Conservation (phyloP, 1,140 invertebrate genomes). For the Lasioglossum albipes region DNA sequence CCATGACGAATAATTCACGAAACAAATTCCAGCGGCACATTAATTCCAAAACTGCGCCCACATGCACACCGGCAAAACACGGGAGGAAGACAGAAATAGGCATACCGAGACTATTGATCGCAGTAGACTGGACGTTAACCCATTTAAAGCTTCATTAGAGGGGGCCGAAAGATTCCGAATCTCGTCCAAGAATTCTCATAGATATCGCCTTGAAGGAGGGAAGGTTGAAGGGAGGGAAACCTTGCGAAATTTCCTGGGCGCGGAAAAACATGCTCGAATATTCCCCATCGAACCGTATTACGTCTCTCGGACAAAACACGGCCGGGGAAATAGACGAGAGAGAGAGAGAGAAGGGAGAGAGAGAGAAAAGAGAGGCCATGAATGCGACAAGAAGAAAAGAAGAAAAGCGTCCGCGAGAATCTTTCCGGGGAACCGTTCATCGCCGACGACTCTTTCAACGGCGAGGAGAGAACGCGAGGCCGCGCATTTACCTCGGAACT, state of each 20-base stretch:
- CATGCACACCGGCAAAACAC: not conserved
- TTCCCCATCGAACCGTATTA: not conserved
- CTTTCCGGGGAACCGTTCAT: constrained; percentile 15
- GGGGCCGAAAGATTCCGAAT: not conserved
- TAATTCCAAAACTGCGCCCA: not conserved
- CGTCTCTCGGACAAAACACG: not conserved
- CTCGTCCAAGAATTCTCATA: not conserved
- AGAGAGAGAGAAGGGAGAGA: no score
- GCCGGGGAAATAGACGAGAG: no score
- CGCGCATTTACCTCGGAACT: constrained; percentile 37
- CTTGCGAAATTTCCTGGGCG: not conserved
- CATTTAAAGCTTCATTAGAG: constrained; percentile 15
- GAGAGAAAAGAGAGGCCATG: not conserved
- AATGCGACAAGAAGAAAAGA: not conserved
- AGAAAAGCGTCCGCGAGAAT: constrained; percentile 4
- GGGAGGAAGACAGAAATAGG: not conserved
- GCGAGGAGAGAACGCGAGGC: not conserved
- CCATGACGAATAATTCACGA: not conserved
- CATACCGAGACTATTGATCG: not conserved
- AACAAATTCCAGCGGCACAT: not conserved
- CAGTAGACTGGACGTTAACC: not conserved
- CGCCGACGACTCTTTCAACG: constrained; percentile 25
- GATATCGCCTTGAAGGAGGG: not conserved
- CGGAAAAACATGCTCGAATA: not conserved
- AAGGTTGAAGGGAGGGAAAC: no score